Base-by-base conservation (phyloP, 2,113 vertebrate species). In the Daphoenositta chrysoptera region DNA sequence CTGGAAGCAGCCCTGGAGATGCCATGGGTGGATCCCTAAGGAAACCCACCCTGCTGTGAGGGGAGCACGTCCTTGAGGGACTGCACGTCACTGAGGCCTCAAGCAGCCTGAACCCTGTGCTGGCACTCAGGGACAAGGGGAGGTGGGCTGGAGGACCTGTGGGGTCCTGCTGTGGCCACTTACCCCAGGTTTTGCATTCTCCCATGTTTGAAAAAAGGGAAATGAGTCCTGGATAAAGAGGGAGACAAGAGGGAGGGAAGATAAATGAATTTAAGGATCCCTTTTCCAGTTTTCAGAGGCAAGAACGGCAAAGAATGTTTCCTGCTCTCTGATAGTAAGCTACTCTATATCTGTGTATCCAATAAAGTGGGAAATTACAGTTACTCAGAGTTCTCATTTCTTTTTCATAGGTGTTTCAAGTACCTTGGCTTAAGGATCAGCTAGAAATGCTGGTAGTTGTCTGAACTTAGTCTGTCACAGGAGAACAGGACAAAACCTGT, bases 41-140 rank as follows among this genome's bases (percentile, higher is more conserved):
- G 28, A 89, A 86, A 91, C 5, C 7, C n/a, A 53, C 0, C 1
- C 4, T 5, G 2, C 11, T 58, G 15, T 16, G 19, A 47, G 28
- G 30, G 35, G 22, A 8, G 16, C 12, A 10, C 0, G 0, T 17
- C n/a, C n/a, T n/a, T n/a, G n/a, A n/a, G n/a, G n/a, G n/a, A n/a
- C n/a, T n/a, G n/a, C n/a, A n/a, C n/a, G n/a, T n/a, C n/a, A n/a
- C n/a, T n/a, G n/a, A n/a, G 30, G 17, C 70, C 21, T 51, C 4
- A 2, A 58, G 42, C 21, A 79, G 24, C 33, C 20, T 57, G 37
- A 72, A 17, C 12, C 33, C 68, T 50, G 14, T 3, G 1, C 37
- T 42, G 42, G 10, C 19, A 11, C 7, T 24, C 48, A 63, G 35
- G 7, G 30, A 40, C 58, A 83, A 53, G 53, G 11, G 5, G 44